Percentiles rank a stretch among this genome's conserved stretches.
Evolutionary conservation across 1,140 invertebrate species (phyloP).

Genomic region (Laupala kohalensis): DNA sequence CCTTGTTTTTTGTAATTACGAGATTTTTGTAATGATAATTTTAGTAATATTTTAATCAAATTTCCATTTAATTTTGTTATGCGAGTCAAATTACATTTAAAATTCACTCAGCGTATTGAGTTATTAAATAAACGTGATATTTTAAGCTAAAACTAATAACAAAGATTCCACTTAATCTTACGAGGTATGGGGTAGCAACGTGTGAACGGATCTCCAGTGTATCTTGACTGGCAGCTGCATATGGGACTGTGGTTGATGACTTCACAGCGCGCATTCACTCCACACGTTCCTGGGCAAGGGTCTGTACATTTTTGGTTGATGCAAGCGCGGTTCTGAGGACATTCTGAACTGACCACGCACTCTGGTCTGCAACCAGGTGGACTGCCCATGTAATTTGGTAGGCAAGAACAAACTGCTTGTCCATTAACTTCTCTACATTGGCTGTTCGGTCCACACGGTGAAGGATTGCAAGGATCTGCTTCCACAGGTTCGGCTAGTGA

Average conservation of each 20-base stretch:
- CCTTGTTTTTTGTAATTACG: too few species aligned
- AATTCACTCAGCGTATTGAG: too few species aligned
- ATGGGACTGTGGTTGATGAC: conserved; percentile 43
- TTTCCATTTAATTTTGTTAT: too few species aligned
- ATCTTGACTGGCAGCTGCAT: conserved; percentile 45
- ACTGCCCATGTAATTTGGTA: conserved; percentile 52
- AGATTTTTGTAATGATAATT: too few species aligned
- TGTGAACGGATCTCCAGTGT: conserved; percentile 53
- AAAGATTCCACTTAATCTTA: conserved; percentile 20
- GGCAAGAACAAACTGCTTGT: conserved; percentile 61
- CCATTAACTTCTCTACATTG: conserved; percentile 53
- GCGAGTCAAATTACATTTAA: too few species aligned
- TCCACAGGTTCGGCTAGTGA: conserved; percentile 19
- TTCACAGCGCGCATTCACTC: conserved; percentile 52
- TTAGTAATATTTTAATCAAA: too few species aligned
- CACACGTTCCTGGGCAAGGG: conserved; percentile 67
- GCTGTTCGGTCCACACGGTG: conserved; percentile 65
- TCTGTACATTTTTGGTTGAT: conserved; percentile 64
- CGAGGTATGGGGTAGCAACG: conserved; percentile 45
- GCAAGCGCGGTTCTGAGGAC: conserved; percentile 52
- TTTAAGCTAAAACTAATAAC: too few species aligned
- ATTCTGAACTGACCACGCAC: conserved; percentile 62
- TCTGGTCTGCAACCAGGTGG: conserved; percentile 61
- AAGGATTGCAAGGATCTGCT: conserved; percentile 50
- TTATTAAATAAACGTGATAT: too few species aligned